Evolutionary conservation across 2,888 invertebrate genomes (phyloP).

Genomic region (Cheilosia variabilis): DNA sequence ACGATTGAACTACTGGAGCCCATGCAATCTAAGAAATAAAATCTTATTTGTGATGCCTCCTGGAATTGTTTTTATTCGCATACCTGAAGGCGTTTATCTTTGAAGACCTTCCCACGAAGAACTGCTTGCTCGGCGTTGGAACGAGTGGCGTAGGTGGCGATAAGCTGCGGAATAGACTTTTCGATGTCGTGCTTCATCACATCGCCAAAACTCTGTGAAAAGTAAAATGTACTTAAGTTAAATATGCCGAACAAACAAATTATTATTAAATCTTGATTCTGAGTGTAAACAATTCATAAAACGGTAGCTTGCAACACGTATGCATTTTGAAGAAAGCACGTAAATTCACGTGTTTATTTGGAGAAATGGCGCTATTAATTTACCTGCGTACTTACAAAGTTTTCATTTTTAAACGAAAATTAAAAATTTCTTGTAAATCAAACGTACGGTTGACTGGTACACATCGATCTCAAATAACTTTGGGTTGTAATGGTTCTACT

Average conservation of each 20-base stretch:
- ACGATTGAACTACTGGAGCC: constrained; percentile 61
- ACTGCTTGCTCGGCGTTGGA: constrained; percentile 83
- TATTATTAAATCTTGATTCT: background rate
- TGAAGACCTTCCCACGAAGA: constrained; percentile 85
- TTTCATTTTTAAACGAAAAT: too few species aligned
- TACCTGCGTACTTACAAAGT: too few species aligned
- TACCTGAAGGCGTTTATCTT: constrained; percentile 91
- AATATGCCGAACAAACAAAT: background rate
- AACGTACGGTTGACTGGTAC: too few species aligned
- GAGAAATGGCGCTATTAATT: too few species aligned
- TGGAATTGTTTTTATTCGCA: constrained; percentile 79
- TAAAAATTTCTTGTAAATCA: too few species aligned
- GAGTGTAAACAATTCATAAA: too few species aligned
- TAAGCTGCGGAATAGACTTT: constrained; percentile 87
- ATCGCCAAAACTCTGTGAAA: constrained; percentile 91
- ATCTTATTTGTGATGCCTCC: background rate
- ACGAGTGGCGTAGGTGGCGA: constrained; percentile 83
- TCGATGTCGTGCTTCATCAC: constrained; percentile 92
- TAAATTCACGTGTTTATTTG: too few species aligned
- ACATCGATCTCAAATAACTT: too few species aligned
- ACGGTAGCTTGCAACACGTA: too few species aligned
- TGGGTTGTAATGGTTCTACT: too few species aligned
- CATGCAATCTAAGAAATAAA: constrained; percentile 55
- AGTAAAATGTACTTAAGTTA: background rate
- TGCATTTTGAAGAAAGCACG: too few species aligned